Evolutionary conservation across 2,888 invertebrate species (phyloP).

Genomic region (Agrochola litura): DNA sequence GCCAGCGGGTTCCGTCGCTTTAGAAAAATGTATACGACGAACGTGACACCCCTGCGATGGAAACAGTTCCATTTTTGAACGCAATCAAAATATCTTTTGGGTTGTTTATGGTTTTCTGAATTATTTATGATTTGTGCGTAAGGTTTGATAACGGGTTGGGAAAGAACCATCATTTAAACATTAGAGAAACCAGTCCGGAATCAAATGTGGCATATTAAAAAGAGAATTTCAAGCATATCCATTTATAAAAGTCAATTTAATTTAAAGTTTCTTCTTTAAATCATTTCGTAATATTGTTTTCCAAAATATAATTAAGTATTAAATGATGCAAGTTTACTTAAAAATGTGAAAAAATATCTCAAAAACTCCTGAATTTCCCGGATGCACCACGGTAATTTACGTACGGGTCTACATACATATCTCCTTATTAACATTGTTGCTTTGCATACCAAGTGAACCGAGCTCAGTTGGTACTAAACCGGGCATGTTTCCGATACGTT

Average conservation of each 20-base stretch:
- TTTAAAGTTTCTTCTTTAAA: background rate
- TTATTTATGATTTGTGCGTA: constrained; percentile 29
- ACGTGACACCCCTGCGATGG: constrained; percentile 63
- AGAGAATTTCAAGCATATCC: background rate
- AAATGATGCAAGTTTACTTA: background rate
- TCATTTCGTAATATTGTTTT: background rate
- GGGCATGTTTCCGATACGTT: constrained; percentile 50
- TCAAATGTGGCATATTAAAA: background rate
- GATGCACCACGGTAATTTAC: constrained; percentile 11
- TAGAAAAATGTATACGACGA: constrained; percentile 71
- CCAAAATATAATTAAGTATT: background rate
- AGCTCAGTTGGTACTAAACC: constrained; percentile 2
- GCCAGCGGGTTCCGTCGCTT: constrained; percentile 63
- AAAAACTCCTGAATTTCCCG: background rate
- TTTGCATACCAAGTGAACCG: constrained; percentile 18
- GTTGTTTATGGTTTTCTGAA: constrained; percentile 53
- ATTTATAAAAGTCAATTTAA: background rate
- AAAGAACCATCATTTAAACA: background rate
- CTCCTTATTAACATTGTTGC: constrained; percentile 27
- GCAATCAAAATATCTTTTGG: constrained; percentile 53
- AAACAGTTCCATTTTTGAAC: constrained; percentile 52
- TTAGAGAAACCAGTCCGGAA: background rate
- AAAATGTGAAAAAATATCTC: background rate
- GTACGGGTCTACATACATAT: background rate
- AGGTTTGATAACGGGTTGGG: constrained; percentile 2